Evolutionary conservation across 1,140 invertebrate genomes (phyloP).

Genomic region (Aphaenogaster ashmeadi): DNA sequence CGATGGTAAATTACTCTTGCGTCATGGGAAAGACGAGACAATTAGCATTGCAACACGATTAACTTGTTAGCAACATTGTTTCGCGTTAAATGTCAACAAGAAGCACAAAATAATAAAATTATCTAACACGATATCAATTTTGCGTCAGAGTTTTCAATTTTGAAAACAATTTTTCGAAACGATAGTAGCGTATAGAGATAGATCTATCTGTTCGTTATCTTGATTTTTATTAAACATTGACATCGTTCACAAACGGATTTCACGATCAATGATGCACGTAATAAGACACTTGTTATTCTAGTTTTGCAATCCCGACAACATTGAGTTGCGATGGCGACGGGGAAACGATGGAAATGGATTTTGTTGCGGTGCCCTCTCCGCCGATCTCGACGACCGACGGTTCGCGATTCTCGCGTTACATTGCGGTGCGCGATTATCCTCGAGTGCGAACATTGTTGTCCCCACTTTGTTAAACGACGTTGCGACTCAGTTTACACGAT

Average conservation of each 20-base stretch:
- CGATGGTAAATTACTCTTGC: conserved; percentile 44
- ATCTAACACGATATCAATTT: neutral
- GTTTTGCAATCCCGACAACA: conserved; percentile 36
- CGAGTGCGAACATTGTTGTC: conserved; percentile 50
- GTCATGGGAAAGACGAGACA: neutral
- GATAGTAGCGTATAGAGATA: neutral
- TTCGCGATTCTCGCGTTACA: conserved; percentile 49
- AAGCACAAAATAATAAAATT: conserved; percentile 9
- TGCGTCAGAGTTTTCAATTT: neutral
- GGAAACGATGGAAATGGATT: conserved; percentile 54
- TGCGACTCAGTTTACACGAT: conserved; percentile 49
- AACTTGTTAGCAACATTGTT: neutral
- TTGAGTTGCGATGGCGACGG: conserved; percentile 36
- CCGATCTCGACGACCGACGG: conserved; percentile 21
- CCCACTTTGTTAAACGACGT: conserved; percentile 57
- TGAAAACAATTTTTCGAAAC: neutral
- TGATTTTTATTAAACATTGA: conserved; percentile 4
- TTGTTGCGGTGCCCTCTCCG: conserved; percentile 12
- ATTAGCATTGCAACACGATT: neutral
- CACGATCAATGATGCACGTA: conserved; percentile 25
- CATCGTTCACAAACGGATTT: conserved; percentile 25
- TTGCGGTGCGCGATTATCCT: conserved; percentile 50
- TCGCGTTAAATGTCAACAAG: neutral
- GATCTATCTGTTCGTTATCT: neutral
- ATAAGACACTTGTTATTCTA: conserved; percentile 59